Evolutionary conservation across 2,797 vertebrate species (phyloP), one percentile per base, ranked within the genome.

Genomic region (Falco berigora): DNA sequence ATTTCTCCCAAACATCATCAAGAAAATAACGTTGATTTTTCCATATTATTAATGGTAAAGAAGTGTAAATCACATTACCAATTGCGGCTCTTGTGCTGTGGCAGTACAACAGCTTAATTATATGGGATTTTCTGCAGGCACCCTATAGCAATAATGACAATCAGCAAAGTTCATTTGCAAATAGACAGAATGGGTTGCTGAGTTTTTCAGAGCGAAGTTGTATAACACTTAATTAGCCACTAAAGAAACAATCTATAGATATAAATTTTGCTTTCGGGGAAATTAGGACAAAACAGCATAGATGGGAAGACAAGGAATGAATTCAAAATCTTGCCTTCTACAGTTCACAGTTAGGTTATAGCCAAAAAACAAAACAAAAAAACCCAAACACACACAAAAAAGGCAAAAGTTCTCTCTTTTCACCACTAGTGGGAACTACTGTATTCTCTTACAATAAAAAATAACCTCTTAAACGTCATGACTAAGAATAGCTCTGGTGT

Each of bases 391-490:
- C 8, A 44, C 36, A 14, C 25, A 40, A 56, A 14, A 3, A 8
- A 12, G 42, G 49, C n/a, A 59, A 71, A 83, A 88, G 44, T 95
- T 96, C 86, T 85, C 38, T 80, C 47, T 83, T 95, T 90, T 82
- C 73, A 50, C 91, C 93, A 90, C 92, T 95, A 96, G 96, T 97
- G 97, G 97, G 94, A 97, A 94, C 84, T 92, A 86, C 94, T 91
- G 94, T 44, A 92, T 96, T 94, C 82, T 72, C 88, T 94, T 85
- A 85, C 74, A 92, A 63, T n/a, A 88, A 66, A 77, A 94, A 72
- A 62, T 16, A 90, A 68, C 64, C 40, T 76, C 59, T 42, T 18
- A 40, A 82, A 94, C 40, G 49, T 86, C 90, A 91, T 20, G 36
- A 50, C 92, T 87, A 91, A 96, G 91, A 97, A 96, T 93, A 96